These are phyloP conservation scores for Melanargia galathea DNA, from an alignment of 2,888 invertebrate genomes.

Conservation along the genomic window DNA sequence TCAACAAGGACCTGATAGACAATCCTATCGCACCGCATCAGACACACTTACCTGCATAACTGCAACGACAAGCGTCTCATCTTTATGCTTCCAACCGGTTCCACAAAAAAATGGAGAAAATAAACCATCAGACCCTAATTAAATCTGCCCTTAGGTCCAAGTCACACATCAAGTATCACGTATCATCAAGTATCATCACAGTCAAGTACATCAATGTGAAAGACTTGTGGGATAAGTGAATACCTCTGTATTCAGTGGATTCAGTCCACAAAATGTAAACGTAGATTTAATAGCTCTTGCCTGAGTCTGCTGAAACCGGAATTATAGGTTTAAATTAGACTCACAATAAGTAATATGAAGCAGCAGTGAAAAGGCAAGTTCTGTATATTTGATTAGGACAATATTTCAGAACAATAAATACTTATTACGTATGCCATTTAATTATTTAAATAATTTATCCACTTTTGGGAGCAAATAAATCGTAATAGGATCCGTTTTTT, in stretches of 20 bases:
- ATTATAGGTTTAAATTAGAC: background rate
- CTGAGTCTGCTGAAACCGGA: too few relatives aligned
- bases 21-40: background rate
- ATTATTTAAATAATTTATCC: too few relatives aligned
- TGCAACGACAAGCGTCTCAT: conserved; percentile 6
- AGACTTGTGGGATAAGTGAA: background rate
- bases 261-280: background rate
- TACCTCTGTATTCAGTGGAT: background rate
- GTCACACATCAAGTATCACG: too few relatives aligned
- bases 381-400: background rate
- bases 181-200: too few relatives aligned
- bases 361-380: too few relatives aligned
- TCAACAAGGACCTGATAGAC: background rate
- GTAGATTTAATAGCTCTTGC: too few relatives aligned
- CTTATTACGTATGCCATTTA: too few relatives aligned
- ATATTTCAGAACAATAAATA: too few relatives aligned
- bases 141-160: conserved; percentile 1
- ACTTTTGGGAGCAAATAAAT: too few relatives aligned
- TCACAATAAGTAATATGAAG: too few relatives aligned
- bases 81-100: background rate
- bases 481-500: too few relatives aligned
- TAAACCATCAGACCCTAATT: background rate
- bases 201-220: background rate
- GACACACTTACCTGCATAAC: background rate
- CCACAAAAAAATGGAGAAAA: background rate